Conservation (phyloP, 2,888 invertebrate species). For the Meiosimyza platycephala region DNA sequence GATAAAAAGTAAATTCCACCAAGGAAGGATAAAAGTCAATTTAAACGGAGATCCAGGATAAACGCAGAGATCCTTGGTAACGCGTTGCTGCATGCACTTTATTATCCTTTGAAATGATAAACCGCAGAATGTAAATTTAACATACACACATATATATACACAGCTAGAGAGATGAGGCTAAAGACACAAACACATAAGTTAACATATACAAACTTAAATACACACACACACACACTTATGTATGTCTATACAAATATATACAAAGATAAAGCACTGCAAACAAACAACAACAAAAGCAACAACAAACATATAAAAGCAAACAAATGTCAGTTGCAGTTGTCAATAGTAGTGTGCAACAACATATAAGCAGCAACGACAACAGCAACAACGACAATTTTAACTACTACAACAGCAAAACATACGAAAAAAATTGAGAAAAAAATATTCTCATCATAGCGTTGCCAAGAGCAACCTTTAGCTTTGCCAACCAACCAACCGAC, state of each 20-base stretch:
- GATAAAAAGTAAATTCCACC: not conserved
- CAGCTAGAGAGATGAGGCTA: not conserved
- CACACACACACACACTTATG: conserved; percentile 14
- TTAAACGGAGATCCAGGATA: conserved; percentile 18
- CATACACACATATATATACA: not conserved
- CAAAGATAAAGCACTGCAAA: conserved; percentile 9
- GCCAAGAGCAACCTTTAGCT: conserved; percentile 22
- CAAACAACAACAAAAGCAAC: conserved; percentile 3
- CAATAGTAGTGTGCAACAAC: conserved; percentile 17
- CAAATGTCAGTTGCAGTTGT: conserved; percentile 42
- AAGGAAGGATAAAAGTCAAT: conserved; percentile 21
- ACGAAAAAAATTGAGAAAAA: not conserved
- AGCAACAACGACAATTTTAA: conserved; percentile 4
- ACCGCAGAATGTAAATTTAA: conserved; percentile 34
- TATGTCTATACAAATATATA: not conserved
- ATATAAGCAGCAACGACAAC: conserved; percentile 20
- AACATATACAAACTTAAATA: conserved; percentile 9
- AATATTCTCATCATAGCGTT: conserved; percentile 4
- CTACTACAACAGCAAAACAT: not conserved
- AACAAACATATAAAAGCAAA: conserved; percentile 41
- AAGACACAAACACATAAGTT: not conserved
- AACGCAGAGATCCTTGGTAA: conserved; percentile 21
- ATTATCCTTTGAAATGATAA: conserved; percentile 35
- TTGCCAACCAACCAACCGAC: conserved; percentile 2
- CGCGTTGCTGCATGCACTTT: conserved; percentile 28